Base-by-base conservation (phyloP, 2,113 vertebrate species). In the Salvator merianae region DNA sequence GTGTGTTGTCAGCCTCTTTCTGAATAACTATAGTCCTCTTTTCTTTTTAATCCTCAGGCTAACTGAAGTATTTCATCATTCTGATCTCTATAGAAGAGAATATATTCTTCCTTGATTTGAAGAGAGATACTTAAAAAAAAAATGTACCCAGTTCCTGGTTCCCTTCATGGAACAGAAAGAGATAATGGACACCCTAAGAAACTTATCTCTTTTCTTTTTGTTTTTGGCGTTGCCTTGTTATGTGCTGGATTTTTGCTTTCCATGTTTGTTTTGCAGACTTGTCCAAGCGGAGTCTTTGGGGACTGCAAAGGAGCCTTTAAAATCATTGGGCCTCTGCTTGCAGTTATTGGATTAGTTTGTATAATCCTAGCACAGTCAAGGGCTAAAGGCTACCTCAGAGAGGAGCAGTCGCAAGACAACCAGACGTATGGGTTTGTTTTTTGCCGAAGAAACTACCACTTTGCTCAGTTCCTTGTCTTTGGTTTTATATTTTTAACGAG, bases 381-480 rank as follows among this genome's bases (percentile, higher is more conserved):
- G 85, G 95, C 95, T 0, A 94, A 93, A 6, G 85, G 95, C 72
- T 95, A 95, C 69, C 77, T 93, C 36, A 91, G 91, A 43, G 88
- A 93, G 86, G 87, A 92, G 34, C 93, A 90, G 1, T 30, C 90
- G 34, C 91, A 84, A 73, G 93, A 93, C 78, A 83, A 88, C 53
- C 93, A 88, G 81, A 78, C 83, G 4, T 92, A 95, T 79, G 90
- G 50, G 34, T 90, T 93, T 88, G 94, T 96, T 86, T 81, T 96
- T 53, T 97, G 96, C 88, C 93, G 30, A 12, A 94, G 95, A 81
- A 97, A 92, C 88, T 96, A 95, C 79, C 95, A 96, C 81, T 96
- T 96, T 91, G 95, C 93, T 83, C 96, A 96, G 82, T 96, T 95
- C 88, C 95, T 97, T 68, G 93, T 97, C 87, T 96, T 97, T 73